A percentile compares a stretch with the other conserved stretches of the same genome.
These are phyloP conservation scores for Thereva unica DNA, from an alignment of 2,888 invertebrate species.

Conservation along the genomic window DNA sequence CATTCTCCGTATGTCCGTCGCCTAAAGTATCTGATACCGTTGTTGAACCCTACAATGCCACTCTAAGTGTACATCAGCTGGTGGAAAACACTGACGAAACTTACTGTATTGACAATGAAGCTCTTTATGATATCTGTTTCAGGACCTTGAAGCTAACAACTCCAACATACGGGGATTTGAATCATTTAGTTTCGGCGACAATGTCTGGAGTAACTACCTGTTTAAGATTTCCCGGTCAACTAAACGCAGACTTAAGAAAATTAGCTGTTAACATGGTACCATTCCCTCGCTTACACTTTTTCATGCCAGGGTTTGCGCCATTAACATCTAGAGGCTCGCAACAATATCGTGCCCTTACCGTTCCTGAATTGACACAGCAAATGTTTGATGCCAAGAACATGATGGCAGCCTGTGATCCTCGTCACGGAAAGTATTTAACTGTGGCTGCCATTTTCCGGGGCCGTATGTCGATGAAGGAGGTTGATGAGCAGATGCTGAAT, in stretches of 20 bases:
- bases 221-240: conserved; percentile 87
- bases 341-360: conserved; percentile 87
- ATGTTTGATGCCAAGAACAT: conserved; percentile 97
- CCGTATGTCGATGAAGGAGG: conserved; percentile 94
- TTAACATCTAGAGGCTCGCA: conserved; percentile 87
- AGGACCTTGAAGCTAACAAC: too few relatives aligned
- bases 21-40: conserved; percentile 73
- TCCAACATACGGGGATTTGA: conserved; percentile 52
- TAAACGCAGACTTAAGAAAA: conserved; percentile 91
- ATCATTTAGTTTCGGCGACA: conserved; percentile 85
- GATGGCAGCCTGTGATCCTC: conserved; percentile 95
- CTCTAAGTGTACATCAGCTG: conserved; percentile 83
- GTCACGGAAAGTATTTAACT: conserved; percentile 88
- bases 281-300: conserved; percentile 94
- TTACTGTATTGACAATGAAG: conserved; percentile 91
- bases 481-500: conserved; percentile 48
- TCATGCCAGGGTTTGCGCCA: conserved; percentile 95
- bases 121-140: conserved; percentile 69
- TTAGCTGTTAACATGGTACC: conserved; percentile 97
- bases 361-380: conserved; percentile 88
- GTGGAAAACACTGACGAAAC: conserved; percentile 91
- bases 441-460: conserved; percentile 91
- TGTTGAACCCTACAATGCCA: conserved; percentile 86
- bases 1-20: conserved; percentile 81
- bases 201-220: conserved; percentile 89